phyloP scores from a whole-genome alignment of 2,113 vertebrate genomes.

The Ivindomyrus marchei region DNA sequence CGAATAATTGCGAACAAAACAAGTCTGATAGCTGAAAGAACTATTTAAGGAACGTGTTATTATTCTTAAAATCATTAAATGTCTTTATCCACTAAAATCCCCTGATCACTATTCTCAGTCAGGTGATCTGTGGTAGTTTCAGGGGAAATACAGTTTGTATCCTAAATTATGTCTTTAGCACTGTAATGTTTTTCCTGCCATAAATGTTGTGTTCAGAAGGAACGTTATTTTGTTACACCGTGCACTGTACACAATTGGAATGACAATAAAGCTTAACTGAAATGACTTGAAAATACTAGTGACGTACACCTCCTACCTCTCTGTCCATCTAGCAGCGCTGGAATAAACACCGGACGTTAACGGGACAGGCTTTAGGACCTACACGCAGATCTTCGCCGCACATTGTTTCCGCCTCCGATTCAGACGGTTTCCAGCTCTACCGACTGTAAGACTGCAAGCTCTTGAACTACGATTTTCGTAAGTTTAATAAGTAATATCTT shows the following conservation, averaged over 20 bases:
- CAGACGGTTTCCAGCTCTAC: background rate
- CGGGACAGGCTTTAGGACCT: background rate
- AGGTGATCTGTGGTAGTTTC: background rate
- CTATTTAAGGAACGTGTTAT: background rate
- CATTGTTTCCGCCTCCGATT: background rate
- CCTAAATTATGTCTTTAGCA: background rate
- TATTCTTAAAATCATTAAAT: background rate
- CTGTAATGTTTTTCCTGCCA: background rate
- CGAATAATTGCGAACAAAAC: background rate
- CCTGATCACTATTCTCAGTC: background rate
- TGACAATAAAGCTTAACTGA: background rate
- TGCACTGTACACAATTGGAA: background rate
- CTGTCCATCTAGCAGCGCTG: no score
- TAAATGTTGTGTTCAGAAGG: background rate
- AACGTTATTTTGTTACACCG: background rate
- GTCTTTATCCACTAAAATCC: background rate
- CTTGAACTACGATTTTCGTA: background rate
- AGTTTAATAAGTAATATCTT: background rate
- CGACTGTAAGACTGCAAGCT: background rate
- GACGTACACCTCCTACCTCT: background rate
- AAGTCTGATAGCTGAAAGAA: background rate
- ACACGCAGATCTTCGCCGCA: background rate
- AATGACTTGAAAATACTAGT: background rate
- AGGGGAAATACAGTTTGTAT: background rate
- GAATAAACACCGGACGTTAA: background rate